Base-by-base conservation (phyloP, 1,140 invertebrate species). In the Branchinecta lindahli region DNA sequence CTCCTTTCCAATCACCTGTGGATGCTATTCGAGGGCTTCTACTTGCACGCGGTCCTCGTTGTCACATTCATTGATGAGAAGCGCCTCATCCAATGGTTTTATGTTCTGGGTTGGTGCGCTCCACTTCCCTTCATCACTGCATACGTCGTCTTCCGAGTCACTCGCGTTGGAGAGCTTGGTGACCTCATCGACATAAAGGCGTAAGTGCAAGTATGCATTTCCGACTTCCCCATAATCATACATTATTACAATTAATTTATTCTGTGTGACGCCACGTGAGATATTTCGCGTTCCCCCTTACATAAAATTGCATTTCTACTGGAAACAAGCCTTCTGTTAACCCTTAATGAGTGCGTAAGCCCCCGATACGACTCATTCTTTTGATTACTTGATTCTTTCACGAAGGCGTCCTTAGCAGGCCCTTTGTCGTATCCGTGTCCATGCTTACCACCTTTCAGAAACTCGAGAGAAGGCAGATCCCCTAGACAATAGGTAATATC, bases 11-110 rank as follows among this genome's bases (percentile, higher is more conserved):
- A 92, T 81, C 96, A 96, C 80, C 88, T 91, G 71, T 98, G 94
- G 94, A 94, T 92, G 90, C 83, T 94, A 70, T 92, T 90, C 78
- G 91, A 94, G 79, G 93, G 94, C 0, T 84, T 96, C 67, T 96
- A 96, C 79, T 82, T 97, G 61, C 93, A 96, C 78, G 95, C 93
- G 0, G 83, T 96, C 66, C 85, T 97, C 0, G 92, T 96, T 0
- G 86, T 87, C 67, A 90, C 93, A 2, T 96, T 97, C 79, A 89
- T 92, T 20, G 88, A 88, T 7, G 91, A 95, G 78, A 86, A 88
- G 69, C 85, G 85, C 71, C 83, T 96, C 21, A 82, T 96, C 46
- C 86, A 87, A 73, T 89, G 87, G 79, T 86, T 96, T 75, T 87
- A 90, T 77, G 80, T 85, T 20, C 83, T 92, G 45, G 94, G 93